These are phyloP conservation scores for Lapara coniferarum DNA, from an alignment of 2,888 invertebrate species.

Conservation along the genomic window DNA sequence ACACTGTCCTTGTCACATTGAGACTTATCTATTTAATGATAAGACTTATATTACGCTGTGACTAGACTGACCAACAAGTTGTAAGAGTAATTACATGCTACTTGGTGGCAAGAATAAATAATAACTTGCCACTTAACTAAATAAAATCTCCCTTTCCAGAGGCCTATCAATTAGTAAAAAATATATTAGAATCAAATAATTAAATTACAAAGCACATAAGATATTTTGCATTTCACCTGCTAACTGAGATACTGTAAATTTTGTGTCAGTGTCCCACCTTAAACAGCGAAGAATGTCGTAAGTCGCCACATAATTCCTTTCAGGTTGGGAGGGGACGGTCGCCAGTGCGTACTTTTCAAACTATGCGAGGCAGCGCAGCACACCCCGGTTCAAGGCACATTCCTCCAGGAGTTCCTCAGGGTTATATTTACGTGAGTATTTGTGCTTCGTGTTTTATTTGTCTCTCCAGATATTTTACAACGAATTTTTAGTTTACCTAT, in stretches of 20 bases:
- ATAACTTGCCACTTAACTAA: no score
- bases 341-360: constrained; percentile 85
- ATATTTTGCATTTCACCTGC: neutral
- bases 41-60: no score
- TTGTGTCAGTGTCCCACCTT: constrained; percentile 24
- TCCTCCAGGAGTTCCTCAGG: constrained; percentile 86
- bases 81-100: no score
- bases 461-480: neutral
- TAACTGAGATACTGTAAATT: neutral
- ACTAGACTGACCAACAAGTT: no score
- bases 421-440: constrained; percentile 86
- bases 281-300: constrained; percentile 41
- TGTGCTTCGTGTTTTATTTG: constrained; percentile 12
- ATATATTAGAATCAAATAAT: no score
- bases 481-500: neutral
- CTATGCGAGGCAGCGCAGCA: constrained; percentile 84
- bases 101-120: no score
- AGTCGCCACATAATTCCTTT: constrained; percentile 33
- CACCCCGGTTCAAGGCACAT: constrained; percentile 75
- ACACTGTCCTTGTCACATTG: no score
- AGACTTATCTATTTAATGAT: no score
- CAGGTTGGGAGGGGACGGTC: constrained; percentile 83
- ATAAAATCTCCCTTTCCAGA: no score
- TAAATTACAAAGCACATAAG: neutral
- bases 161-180: no score